Percentiles rank a stretch among this genome's conserved stretches.
Evolutionary conservation across 2,113 vertebrate species (phyloP).

Genomic region (Corythoichthys intestinalis): DNA sequence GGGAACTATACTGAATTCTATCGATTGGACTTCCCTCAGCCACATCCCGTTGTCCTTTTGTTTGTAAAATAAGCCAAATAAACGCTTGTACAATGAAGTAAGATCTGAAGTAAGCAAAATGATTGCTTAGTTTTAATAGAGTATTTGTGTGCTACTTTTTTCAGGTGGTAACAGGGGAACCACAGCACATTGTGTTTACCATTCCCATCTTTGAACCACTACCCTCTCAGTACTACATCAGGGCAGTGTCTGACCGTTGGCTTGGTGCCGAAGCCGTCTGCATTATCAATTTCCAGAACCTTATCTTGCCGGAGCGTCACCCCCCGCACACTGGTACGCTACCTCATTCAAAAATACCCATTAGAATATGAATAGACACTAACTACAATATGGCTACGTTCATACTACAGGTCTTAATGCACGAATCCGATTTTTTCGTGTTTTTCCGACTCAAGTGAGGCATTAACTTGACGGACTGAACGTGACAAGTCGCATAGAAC

Average conservation of each 20-base stretch:
- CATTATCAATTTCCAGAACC: conserved; percentile 95
- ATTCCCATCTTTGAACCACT: conserved; percentile 98
- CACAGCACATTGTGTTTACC: conserved; percentile 90
- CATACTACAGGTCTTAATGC: too few relatives aligned
- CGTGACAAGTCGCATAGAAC: too few relatives aligned
- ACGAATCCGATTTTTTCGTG: too few relatives aligned
- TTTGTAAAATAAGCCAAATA: too few relatives aligned
- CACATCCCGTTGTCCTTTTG: too few relatives aligned
- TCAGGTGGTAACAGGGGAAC: conserved; percentile 85
- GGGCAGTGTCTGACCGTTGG: conserved; percentile 94
- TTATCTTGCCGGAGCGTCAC: conserved; percentile 94
- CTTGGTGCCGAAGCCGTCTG: conserved; percentile 92
- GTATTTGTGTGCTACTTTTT: neutral
- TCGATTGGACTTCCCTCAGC: too few relatives aligned
- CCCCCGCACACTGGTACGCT: conserved; percentile 91
- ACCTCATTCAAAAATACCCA: neutral
- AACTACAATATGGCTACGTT: too few relatives aligned
- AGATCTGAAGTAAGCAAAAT: neutral
- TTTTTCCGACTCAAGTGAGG: too few relatives aligned
- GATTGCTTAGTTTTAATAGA: neutral
- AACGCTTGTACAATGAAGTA: too few relatives aligned
- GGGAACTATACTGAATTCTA: too few relatives aligned
- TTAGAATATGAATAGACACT: neutral
- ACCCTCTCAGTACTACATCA: conserved; percentile 96
- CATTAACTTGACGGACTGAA: too few relatives aligned